Evolutionary conservation across 2,888 invertebrate genomes (phyloP), one percentile per base, ranked within the genome.

Genomic region (Camponotus fellah): DNA sequence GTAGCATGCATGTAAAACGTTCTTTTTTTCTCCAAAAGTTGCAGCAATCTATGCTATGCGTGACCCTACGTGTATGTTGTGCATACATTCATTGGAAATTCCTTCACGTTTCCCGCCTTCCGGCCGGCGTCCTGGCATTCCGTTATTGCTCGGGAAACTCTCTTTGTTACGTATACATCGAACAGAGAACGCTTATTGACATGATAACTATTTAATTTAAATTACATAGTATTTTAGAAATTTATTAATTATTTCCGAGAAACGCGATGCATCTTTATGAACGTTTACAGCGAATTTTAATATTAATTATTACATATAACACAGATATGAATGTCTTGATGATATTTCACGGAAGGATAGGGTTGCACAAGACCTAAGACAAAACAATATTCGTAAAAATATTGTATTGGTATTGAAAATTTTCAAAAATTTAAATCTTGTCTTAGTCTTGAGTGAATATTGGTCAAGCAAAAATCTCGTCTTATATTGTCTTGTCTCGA

Each of bases 1-100:
- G 60, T 46, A 46, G 34, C 34, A 9, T 26, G 75, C 26, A 58
- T 71, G 79, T 12, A 43, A 40, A 62, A 81, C 56, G 56, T 76
- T 64, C 76, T 64, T 76, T 60, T 26, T 72, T 71, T 60, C 21
- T 21, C 77, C 72, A 40, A 62, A 49, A 80, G 72, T 46, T 56
- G 10, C 37, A 68, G 71, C 58, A 81, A 62, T 75, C 32, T 21
- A 21, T 43, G 69, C 37, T 65, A 53, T 40, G 53, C 53, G 49
- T 53, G n/a, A 60, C 53, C n/a, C 49, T 62, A 21, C 32, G 32
- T 21, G 49, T 56, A 53, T 34, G 53, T 64, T 76, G 40, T 46
- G 43, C n/a, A 49, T 43, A 56, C n/a, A 49, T 43, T 64, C 53
- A 53, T 81, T 65, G 53, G 53, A 69, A 64, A 81, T 75, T 81